Evolutionary conservation across 2,888 invertebrate genomes (phyloP).

Genomic region (Caprella mutica): DNA sequence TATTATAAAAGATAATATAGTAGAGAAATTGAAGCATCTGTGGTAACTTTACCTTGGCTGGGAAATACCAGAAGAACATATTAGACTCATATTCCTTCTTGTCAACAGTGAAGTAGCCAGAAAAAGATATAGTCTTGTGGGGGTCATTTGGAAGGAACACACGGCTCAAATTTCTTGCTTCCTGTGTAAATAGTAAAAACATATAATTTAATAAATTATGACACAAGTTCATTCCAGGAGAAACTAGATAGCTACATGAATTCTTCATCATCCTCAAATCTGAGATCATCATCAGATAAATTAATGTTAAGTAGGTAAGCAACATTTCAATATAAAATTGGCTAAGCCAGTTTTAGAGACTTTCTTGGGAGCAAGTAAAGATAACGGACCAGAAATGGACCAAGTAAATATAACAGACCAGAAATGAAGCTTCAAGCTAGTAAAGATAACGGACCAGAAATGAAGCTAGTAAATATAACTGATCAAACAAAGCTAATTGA

Average conservation of each 20-base stretch:
- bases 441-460: too few species aligned
- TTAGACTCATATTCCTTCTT: conserved; percentile 58
- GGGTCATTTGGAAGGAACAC: conserved; percentile 37
- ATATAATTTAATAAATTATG: too few species aligned
- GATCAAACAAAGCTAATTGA: too few species aligned
- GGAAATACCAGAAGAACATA: conserved; percentile 86
- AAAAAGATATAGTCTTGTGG: conserved; percentile 52
- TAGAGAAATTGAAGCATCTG: neutral
- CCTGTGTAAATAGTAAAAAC: conserved; percentile 35
- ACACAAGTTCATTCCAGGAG: too few species aligned
- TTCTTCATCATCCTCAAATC: neutral
- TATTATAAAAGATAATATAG: too few species aligned
- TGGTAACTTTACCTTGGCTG: conserved; percentile 49
- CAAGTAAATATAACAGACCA: too few species aligned
- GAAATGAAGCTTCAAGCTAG: too few species aligned
- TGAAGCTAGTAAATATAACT: too few species aligned
- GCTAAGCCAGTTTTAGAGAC: neutral
- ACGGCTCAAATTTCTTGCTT: conserved; percentile 46
- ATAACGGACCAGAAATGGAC: too few species aligned
- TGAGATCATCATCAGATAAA: neutral
- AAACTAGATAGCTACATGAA: neutral
- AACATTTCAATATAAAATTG: neutral
- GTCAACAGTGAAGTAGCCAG: conserved; percentile 77
- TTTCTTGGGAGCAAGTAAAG: neutral
- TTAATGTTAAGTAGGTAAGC: neutral